These are phyloP conservation scores for Phyllotis vaccarum DNA, from an alignment of 2,797 vertebrate genomes.

Conservation along the genomic window DNA sequence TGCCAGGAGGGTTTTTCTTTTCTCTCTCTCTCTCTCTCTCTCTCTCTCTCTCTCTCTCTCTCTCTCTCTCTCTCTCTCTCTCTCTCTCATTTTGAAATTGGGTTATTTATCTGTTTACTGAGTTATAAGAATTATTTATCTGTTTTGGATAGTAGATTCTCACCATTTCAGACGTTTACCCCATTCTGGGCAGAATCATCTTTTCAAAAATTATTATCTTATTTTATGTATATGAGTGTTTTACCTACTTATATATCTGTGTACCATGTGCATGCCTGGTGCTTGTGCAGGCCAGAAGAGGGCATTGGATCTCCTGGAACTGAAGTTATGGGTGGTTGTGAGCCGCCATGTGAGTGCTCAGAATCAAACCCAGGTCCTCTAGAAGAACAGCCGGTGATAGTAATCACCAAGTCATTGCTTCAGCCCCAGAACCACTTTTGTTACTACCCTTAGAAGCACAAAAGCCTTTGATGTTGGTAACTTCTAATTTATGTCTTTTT, in stretches of 20 bases:
- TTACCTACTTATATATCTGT: not conserved
- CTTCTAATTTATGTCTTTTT: not conserved
- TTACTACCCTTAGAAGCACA: not conserved
- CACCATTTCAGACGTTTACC: not conserved
- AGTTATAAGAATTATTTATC: not conserved
- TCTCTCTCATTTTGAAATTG: not conserved
- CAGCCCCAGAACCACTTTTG: not conserved
- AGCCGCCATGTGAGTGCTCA: not conserved
- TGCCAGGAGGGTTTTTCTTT: not conserved
- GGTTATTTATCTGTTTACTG: not conserved
- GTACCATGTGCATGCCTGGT: not conserved
- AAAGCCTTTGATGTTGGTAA: not conserved
- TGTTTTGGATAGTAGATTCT: not conserved
- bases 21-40: too few species aligned
- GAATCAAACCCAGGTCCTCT: not conserved
- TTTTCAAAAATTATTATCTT: not conserved
- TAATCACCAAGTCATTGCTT: not conserved
- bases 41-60: too few species aligned
- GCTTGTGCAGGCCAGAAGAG: not conserved
- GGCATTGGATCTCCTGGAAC: too few species aligned
- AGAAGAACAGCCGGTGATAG: not conserved
- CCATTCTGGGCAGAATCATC: not conserved
- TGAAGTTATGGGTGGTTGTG: too few species aligned
- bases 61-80: too few species aligned
- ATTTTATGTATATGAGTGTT: not conserved